These are phyloP conservation scores for Clupea harengus DNA, from an alignment of 2,113 vertebrate genomes.

Conservation along the genomic window DNA sequence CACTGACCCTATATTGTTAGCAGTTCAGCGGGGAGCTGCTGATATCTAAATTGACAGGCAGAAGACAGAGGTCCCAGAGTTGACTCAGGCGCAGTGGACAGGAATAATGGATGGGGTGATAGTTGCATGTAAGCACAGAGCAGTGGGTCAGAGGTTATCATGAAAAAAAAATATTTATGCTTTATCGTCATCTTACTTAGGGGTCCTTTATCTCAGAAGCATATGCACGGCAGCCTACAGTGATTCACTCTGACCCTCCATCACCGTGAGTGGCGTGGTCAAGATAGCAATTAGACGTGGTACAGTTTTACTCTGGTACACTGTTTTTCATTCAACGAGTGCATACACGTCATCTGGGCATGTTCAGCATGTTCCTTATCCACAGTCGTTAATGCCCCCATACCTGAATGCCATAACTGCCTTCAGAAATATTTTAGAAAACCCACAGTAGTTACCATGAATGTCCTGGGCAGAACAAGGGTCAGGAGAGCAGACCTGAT, in stretches of 20 bases:
- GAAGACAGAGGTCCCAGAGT: background rate
- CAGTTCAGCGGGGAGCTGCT: background rate
- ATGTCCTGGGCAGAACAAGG: background rate
- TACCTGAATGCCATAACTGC: background rate
- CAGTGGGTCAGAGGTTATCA: background rate
- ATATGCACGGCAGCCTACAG: background rate
- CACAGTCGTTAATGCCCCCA: background rate
- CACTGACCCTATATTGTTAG: background rate
- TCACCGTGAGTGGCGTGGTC: background rate
- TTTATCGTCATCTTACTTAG: background rate
- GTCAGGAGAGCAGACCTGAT: background rate
- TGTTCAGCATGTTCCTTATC: background rate
- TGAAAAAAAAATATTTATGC: background rate
- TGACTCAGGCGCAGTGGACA: background rate
- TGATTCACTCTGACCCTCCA: background rate
- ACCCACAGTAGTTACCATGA: background rate
- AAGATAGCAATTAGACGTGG: background rate
- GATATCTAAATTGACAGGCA: constrained; percentile 10
- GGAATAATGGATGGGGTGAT: background rate
- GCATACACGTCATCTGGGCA: background rate
- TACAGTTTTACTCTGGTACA: background rate
- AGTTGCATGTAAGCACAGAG: background rate
- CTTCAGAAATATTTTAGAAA: background rate
- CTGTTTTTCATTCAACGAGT: background rate
- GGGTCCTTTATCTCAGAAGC: background rate